Percentiles rank a stretch among this genome's conserved stretches.
These are phyloP conservation scores for Anseranas semipalmata DNA, from an alignment of 2,113 vertebrate species.

Conservation along the genomic window DNA sequence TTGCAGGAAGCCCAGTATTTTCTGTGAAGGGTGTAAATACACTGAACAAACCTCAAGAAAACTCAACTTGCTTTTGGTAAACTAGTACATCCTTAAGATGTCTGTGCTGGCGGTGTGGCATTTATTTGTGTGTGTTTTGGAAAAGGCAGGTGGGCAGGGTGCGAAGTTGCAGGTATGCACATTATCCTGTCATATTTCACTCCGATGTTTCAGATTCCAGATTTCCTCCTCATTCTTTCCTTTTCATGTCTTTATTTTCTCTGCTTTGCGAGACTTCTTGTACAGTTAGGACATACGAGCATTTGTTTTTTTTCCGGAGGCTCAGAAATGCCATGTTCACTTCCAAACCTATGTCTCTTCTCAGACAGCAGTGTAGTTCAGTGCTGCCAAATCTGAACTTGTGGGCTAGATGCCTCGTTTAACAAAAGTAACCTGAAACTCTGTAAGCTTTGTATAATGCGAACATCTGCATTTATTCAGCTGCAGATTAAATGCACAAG, in stretches of 20 bases:
- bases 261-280: background rate
- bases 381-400: constrained; percentile 2
- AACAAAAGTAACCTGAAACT: constrained; percentile 50
- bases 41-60: background rate
- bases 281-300: background rate
- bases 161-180: background rate
- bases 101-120: background rate
- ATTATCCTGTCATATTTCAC: background rate
- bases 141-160: background rate
- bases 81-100: background rate
- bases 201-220: background rate
- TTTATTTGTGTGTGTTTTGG: background rate
- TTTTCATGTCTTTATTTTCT: background rate
- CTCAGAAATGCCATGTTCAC: constrained; percentile 8
- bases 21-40: background rate
- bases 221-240: background rate
- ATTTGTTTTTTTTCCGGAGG: constrained; percentile 17
- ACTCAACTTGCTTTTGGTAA: background rate
- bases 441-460: constrained; percentile 23
- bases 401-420: constrained; percentile 8
- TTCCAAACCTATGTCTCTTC: constrained; percentile 37
- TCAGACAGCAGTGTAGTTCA: background rate
- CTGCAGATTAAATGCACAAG: constrained; percentile 37
- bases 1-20: background rate
- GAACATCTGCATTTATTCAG: constrained; percentile 54